Percentiles rank a stretch among this genome's conserved stretches.
Evolutionary conservation across 2,113 vertebrate species (phyloP).

Genomic region (Hippocampus comes): DNA sequence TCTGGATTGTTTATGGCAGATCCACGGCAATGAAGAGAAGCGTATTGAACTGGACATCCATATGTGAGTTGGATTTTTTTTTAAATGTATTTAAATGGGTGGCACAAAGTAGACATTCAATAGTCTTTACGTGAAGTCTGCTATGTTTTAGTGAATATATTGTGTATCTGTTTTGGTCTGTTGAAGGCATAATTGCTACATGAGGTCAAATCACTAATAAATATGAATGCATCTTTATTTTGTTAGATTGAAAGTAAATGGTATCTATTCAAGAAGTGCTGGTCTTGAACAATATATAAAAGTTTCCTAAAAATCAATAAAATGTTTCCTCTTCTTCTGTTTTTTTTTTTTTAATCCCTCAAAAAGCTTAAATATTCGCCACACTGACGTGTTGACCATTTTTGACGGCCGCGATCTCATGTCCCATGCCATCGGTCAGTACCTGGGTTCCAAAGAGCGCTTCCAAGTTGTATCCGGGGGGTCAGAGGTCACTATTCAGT

Average conservation of each 20-base stretch:
- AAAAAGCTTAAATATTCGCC: constrained; percentile 84
- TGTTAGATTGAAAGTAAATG: background rate
- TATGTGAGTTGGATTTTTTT: constrained; percentile 72
- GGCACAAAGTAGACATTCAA: background rate
- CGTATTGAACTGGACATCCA: constrained; percentile 85
- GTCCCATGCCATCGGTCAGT: constrained; percentile 84
- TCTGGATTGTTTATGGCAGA: constrained; percentile 87
- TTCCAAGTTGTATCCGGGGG: constrained; percentile 84
- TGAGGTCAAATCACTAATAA: background rate
- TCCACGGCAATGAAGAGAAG: constrained; percentile 87
- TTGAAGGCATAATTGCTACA: background rate
- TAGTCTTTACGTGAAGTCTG: background rate
- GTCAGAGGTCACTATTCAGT: constrained; percentile 87
- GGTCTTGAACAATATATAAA: background rate
- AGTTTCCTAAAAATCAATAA: background rate
- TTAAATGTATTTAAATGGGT: background rate
- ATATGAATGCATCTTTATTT: background rate
- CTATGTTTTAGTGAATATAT: background rate
- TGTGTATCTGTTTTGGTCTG: background rate
- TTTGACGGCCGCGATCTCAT: constrained; percentile 84
- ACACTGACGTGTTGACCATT: constrained; percentile 83
- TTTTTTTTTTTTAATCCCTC: background rate
- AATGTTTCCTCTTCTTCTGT: background rate
- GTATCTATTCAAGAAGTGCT: background rate
- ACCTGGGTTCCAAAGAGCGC: constrained; percentile 81